These are phyloP conservation scores for Notechis scutatus DNA, from an alignment of 2,113 vertebrate species.

Conservation along the genomic window DNA sequence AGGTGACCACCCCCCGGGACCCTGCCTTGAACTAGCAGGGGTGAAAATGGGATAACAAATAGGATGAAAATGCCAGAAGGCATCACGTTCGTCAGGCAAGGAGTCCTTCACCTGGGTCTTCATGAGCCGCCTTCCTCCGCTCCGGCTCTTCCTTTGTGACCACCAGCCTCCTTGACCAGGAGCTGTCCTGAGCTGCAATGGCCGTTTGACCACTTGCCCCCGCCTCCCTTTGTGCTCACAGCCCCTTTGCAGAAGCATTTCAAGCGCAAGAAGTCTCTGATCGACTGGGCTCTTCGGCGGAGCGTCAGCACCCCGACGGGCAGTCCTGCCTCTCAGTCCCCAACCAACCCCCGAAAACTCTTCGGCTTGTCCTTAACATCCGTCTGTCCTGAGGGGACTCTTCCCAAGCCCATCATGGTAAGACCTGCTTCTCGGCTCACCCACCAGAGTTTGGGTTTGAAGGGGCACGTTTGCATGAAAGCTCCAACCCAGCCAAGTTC, in stretches of 20 bases:
- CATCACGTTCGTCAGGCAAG: neutral
- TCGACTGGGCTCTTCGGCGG: constrained; percentile 75
- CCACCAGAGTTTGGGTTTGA: neutral
- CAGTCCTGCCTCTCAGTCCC: constrained; percentile 53
- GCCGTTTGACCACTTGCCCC: neutral
- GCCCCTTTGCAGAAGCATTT: constrained; percentile 66
- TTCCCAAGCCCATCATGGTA: constrained; percentile 77
- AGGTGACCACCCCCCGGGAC: neutral
- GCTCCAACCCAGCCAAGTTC: neutral
- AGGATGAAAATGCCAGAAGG: neutral
- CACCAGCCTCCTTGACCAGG: neutral
- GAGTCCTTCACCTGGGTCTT: neutral
- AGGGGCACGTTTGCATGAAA: neutral
- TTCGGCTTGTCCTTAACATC: constrained; percentile 73
- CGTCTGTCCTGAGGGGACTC: constrained; percentile 70
- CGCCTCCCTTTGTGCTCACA: constrained; percentile 22
- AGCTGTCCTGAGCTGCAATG: neutral
- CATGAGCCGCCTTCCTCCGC: neutral
- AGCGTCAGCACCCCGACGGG: constrained; percentile 54
- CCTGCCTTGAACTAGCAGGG: neutral
- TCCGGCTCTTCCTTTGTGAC: neutral
- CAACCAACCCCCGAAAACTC: constrained; percentile 64
- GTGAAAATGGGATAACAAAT: neutral
- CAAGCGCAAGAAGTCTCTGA: constrained; percentile 75
- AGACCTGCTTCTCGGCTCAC: constrained; percentile 11